Base-by-base conservation (phyloP, 2,888 invertebrate genomes). In the Aplocera efformata region DNA sequence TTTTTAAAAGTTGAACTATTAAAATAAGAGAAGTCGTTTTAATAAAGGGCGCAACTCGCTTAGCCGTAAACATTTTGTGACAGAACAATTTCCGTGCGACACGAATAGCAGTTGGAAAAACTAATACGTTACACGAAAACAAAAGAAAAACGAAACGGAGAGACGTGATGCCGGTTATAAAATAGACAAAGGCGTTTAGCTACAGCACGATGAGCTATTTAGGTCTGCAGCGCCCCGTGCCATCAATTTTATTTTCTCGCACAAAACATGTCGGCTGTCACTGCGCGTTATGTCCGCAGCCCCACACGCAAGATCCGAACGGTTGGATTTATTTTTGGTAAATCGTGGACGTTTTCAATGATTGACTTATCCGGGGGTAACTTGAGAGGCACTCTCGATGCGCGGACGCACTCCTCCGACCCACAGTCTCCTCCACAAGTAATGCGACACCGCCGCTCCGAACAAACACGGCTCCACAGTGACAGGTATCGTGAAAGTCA, bases 351-450 rank as follows among this genome's bases (percentile, higher is more conserved):
- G 84, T 79, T 76, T 79, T 76, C 69, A 85, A 81, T 88, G 88
- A 88, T 88, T 88, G 88, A 88, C 86, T 88, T 88, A 86, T 88
- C 88, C 88, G 83, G 86, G 78, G 66, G 88, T 85, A 88, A 88
- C 84, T 74, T 76, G 86, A 88, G 85, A 85, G 83, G 75, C 75
- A 71, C 83, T 82, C 78, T 66, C 61, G 58, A 60, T 58, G 65
- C 63, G 62, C 63, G 63, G 57, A 60, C 67, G 63, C 62, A 54
- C 63, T 51, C 45, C 53, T 46, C 37, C 48, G 50, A 48, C 51
- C 58, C 48, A 48, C 53, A 56, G 53, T 36, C 42, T 52, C 46
- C 40, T 36, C 38, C 48, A 42, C 46, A 53, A 40, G 82, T 76
- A 83, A 84, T 72, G 56, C 58, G 68, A 83, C 63, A 79, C 74